A percentile compares a stretch with the other conserved stretches of the same genome.
Conservation (phyloP, 2,888 invertebrate species). For the Cephus rjabovi region DNA sequence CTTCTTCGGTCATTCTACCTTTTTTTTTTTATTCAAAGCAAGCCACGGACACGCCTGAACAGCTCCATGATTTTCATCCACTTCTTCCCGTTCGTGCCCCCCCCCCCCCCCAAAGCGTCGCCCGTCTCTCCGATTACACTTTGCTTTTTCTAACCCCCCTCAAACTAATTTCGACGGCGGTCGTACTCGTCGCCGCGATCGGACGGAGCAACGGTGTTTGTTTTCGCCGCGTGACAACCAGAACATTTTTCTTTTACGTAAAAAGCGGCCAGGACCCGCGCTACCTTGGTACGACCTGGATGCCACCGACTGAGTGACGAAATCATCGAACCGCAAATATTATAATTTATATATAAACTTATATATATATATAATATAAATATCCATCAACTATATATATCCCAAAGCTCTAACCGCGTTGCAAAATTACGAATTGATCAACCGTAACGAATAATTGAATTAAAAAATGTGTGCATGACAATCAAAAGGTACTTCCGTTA, state of each 20-base stretch:
- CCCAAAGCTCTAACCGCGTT: neutral
- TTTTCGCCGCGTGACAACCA: constrained; percentile 20
- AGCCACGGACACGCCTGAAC: neutral
- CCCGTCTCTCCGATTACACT: neutral
- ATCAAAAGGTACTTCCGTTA: neutral
- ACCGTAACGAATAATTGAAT: neutral
- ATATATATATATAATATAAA: neutral
- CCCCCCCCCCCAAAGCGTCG: neutral
- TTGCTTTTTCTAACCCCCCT: neutral
- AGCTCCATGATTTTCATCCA: neutral
- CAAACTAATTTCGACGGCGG: constrained; percentile 29
- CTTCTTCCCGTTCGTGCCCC: neutral
- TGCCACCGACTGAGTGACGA: neutral
- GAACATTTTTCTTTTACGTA: neutral
- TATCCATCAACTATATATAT: neutral
- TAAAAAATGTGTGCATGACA: neutral
- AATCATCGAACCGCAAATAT: neutral
- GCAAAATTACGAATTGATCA: neutral
- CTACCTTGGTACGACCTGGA: neutral
- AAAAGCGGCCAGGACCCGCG: neutral
- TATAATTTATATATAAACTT: neutral
- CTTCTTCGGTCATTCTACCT: neutral
- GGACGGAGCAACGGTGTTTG: constrained; percentile 23
- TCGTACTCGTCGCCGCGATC: constrained; percentile 6
- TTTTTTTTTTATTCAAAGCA: neutral